These are phyloP conservation scores for Phymatocera aterrima DNA, from an alignment of 2,888 invertebrate species.

Conservation along the genomic window DNA sequence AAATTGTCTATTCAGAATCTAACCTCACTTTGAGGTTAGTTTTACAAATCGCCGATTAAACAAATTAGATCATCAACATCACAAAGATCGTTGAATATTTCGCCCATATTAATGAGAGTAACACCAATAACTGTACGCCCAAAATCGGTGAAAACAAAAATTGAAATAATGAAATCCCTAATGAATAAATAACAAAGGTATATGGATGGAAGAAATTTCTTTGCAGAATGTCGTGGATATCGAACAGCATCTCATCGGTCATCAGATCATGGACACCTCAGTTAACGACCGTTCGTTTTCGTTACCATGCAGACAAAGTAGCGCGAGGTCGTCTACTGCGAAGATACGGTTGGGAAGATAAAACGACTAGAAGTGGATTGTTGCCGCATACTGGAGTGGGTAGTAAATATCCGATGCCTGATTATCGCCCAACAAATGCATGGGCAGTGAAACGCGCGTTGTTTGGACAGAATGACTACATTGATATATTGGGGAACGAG, in stretches of 20 bases:
- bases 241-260: constrained; percentile 51
- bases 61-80: too few relatives aligned
- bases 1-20: too few relatives aligned
- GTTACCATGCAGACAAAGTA: constrained; percentile 81
- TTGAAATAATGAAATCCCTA: too few relatives aligned
- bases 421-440: constrained; percentile 83
- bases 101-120: too few relatives aligned
- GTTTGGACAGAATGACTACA: constrained; percentile 98
- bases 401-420: constrained; percentile 80
- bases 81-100: too few relatives aligned
- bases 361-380: constrained; percentile 81
- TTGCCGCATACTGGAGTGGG: constrained; percentile 81
- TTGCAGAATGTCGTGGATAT: constrained; percentile 62
- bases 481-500: constrained; percentile 94
- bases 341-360: constrained; percentile 85
- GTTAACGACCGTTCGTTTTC: constrained; percentile 74
- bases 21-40: too few relatives aligned
- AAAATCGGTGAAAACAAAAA: too few relatives aligned
- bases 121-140: too few relatives aligned
- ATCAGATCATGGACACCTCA: constrained; percentile 69
- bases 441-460: constrained; percentile 89
- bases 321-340: constrained; percentile 79
- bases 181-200: too few relatives aligned
- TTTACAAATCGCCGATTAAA: too few relatives aligned
- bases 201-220: neutral